A percentile compares a stretch with the other conserved stretches of the same genome.
phyloP scores from a whole-genome alignment of 2,888 invertebrate genomes.

The Epirrita christyi region DNA sequence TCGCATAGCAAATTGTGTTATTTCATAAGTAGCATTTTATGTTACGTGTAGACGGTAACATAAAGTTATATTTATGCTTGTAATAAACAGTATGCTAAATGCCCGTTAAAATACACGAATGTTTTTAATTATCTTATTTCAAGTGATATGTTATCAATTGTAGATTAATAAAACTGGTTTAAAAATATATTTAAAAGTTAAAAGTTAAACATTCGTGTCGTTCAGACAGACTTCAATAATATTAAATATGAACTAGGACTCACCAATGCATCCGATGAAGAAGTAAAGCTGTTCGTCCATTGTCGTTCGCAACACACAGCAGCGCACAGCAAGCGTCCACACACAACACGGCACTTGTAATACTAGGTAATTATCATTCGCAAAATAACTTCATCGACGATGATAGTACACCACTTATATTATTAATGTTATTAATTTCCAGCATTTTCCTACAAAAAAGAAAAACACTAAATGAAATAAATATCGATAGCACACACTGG shows the following conservation, averaged over 20 bases:
- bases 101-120: conserved; percentile 27
- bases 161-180: background rate
- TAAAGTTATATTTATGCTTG: conserved; percentile 47
- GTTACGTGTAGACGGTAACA: conserved; percentile 46
- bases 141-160: conserved; percentile 10
- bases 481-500: conserved; percentile 66
- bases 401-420: conserved; percentile 82
- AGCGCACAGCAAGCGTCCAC: conserved; percentile 77
- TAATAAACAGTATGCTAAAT: conserved; percentile 38
- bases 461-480: conserved; percentile 68
- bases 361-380: conserved; percentile 78
- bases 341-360: conserved; percentile 77
- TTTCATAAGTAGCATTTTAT: conserved; percentile 53
- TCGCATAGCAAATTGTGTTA: conserved; percentile 54
- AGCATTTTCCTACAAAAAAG: conserved; percentile 84
- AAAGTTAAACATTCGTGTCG: conserved; percentile 23
- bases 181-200: conserved; percentile 12
- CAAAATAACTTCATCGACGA: conserved; percentile 83
- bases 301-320: conserved; percentile 61
- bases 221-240: conserved; percentile 21
- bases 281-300: conserved; percentile 50
- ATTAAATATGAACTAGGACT: conserved; percentile 42
- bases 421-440: conserved; percentile 84
- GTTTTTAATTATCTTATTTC: conserved; percentile 8
- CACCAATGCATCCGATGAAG: conserved; percentile 54